Conservation (phyloP, 2,113 vertebrate species). For the Scartelaos histophorus region DNA sequence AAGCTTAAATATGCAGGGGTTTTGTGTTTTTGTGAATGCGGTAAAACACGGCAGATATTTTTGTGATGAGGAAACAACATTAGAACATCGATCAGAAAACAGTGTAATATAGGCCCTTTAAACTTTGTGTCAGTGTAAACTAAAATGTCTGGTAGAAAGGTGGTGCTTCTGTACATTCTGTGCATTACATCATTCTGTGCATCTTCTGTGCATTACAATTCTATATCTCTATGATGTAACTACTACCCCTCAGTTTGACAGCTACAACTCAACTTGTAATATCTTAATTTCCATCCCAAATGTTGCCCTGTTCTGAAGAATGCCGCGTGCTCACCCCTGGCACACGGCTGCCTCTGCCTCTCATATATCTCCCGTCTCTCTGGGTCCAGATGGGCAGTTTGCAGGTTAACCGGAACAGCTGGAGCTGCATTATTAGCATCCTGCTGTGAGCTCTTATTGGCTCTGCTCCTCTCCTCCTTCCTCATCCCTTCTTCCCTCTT, state of each 20-base stretch:
- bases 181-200: too few relatives aligned
- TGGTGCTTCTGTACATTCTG: neutral
- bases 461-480: constrained; percentile 76
- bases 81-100: too few relatives aligned
- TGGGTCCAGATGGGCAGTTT: constrained; percentile 99
- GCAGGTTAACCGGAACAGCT: constrained; percentile 99
- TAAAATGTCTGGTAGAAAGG: too few relatives aligned
- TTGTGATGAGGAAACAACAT: too few relatives aligned
- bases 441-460: constrained; percentile 98
- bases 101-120: too few relatives aligned
- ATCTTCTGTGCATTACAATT: neutral
- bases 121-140: too few relatives aligned
- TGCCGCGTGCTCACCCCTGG: constrained; percentile 47
- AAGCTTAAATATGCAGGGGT: too few relatives aligned
- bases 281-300: neutral
- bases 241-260: neutral
- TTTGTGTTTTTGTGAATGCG: too few relatives aligned
- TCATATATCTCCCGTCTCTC: constrained; percentile 77
- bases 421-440: constrained; percentile 99
- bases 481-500: constrained; percentile 36
- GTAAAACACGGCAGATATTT: too few relatives aligned
- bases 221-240: neutral
- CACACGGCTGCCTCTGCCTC: constrained; percentile 64
- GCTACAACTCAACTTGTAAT: neutral
- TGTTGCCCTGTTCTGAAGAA: neutral